phyloP scores from a whole-genome alignment of 2,888 invertebrate genomes.

The Drosophila colorata region DNA sequence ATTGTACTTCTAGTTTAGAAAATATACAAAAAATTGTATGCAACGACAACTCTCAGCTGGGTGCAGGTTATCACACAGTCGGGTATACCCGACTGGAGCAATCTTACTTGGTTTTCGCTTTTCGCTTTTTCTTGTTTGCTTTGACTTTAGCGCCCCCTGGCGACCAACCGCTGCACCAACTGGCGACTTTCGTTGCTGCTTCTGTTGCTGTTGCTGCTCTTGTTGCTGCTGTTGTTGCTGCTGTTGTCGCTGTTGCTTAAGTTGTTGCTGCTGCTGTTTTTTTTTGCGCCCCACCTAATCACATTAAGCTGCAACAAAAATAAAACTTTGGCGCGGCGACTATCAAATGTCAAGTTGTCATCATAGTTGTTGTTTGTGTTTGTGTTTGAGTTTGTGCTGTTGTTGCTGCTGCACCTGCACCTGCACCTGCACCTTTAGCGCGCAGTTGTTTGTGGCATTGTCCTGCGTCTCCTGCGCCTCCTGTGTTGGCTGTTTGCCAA shows the following conservation, averaged over 20 bases:
- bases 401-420: constrained; percentile 39
- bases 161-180: constrained; percentile 30
- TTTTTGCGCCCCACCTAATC: constrained; percentile 25
- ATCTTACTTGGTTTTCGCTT: neutral
- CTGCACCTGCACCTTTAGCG: constrained; percentile 8
- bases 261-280: constrained; percentile 7
- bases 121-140: neutral
- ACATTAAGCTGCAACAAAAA: constrained; percentile 15
- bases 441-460: no score
- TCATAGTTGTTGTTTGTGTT: constrained; percentile 8
- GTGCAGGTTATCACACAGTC: neutral
- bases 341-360: constrained; percentile 56
- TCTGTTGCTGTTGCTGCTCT: neutral
- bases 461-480: constrained; percentile 10
- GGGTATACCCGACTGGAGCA: no score
- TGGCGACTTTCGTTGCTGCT: constrained; percentile 24
- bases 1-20: no score
- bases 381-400: constrained; percentile 4
- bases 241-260: constrained; percentile 6
- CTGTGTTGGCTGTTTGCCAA: constrained; percentile 65
- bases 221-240: constrained; percentile 4
- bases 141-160: constrained; percentile 39
- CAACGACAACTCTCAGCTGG: no score
- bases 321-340: constrained; percentile 15
- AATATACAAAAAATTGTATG: no score